Conservation (phyloP, 2,113 vertebrate species). For the Pelvicachromis taeniatus region DNA sequence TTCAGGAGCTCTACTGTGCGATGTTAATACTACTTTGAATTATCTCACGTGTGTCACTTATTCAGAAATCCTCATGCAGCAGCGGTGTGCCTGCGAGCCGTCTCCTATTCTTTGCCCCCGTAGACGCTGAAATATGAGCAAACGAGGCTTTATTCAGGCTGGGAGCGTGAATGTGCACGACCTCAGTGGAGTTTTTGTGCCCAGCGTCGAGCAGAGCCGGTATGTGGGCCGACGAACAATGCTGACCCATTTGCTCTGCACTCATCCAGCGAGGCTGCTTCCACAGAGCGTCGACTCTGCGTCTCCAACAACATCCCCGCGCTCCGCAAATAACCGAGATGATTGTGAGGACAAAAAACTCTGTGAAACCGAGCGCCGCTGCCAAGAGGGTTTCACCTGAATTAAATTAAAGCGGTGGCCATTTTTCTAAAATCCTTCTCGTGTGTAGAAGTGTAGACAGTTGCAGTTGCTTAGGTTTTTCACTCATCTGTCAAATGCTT, state of each 20-base stretch:
- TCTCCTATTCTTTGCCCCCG: background rate
- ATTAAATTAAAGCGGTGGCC: background rate
- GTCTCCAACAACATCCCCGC: conserved; percentile 7
- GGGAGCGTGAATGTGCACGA: conserved; percentile 27
- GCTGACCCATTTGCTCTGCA: background rate
- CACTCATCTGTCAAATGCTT: background rate
- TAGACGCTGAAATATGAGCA: conserved; percentile 4
- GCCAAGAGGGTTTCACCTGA: background rate
- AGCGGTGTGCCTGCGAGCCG: background rate
- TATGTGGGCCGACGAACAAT: conserved; percentile 44
- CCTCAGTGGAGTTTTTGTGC: conserved; percentile 11
- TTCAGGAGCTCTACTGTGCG: background rate
- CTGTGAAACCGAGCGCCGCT: background rate
- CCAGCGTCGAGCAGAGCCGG: background rate
- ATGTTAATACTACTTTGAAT: background rate
- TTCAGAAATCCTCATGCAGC: background rate
- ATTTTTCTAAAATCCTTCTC: background rate
- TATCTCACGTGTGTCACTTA: background rate
- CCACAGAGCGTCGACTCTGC: conserved; percentile 7
- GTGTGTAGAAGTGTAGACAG: background rate
- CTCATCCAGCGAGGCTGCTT: background rate
- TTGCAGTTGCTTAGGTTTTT: background rate
- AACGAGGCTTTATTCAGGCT: background rate
- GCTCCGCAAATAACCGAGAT: conserved; percentile 1
- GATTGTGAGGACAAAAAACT: conserved; percentile 4